Evolutionary conservation across 2,888 invertebrate genomes (phyloP).

Genomic region (Phaedon cochleariae): DNA sequence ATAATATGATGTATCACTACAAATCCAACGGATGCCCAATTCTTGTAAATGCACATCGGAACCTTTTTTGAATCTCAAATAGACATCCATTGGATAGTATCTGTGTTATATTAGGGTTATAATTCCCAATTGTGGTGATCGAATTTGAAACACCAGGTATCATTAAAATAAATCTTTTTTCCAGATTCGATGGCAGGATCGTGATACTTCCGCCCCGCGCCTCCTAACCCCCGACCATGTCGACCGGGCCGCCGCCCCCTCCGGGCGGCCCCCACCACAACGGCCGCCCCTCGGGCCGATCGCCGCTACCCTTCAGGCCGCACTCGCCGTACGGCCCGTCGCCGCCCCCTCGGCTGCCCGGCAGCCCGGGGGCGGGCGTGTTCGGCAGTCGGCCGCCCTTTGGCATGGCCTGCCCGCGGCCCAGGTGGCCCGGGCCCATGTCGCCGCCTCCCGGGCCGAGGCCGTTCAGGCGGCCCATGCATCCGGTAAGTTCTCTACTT

Average conservation of each 20-base stretch:
- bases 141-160: too few relatives aligned
- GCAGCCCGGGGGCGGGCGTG: constrained; percentile 59
- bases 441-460: constrained; percentile 63
- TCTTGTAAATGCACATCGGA: too few relatives aligned
- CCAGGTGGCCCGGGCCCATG: constrained; percentile 71
- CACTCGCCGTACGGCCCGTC: constrained; percentile 81
- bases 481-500: constrained; percentile 59
- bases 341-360: constrained; percentile 75
- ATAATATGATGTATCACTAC: too few relatives aligned
- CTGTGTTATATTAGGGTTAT: too few relatives aligned
- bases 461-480: constrained; percentile 60
- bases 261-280: constrained; percentile 48
- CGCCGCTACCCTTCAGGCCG: constrained; percentile 74
- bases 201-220: constrained; percentile 1
- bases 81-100: too few relatives aligned
- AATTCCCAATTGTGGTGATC: too few relatives aligned
- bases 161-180: too few relatives aligned
- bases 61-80: too few relatives aligned
- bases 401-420: constrained; percentile 72
- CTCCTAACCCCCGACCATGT: constrained; percentile 51
- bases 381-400: constrained; percentile 64
- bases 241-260: constrained; percentile 59
- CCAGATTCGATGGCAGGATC: constrained; percentile 48
- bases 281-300: constrained; percentile 64
- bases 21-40: too few relatives aligned